A percentile compares a stretch with the other conserved stretches of the same genome.
Evolutionary conservation across 2,888 invertebrate species (phyloP).

Genomic region (Lasioglossum pauxillum): DNA sequence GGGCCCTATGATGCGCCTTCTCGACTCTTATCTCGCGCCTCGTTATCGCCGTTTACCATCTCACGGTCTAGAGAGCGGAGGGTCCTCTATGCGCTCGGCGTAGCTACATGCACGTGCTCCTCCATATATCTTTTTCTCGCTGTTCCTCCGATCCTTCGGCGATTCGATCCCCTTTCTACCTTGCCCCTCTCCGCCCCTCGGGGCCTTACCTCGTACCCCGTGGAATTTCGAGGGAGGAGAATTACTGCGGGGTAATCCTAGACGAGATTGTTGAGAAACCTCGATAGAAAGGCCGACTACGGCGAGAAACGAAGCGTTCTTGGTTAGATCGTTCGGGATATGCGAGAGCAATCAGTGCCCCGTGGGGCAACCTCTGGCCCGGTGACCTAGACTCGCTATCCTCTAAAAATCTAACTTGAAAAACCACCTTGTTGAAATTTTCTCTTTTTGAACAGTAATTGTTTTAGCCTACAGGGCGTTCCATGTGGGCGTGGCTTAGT

Average conservation of each 20-base stretch:
- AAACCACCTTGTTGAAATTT: not conserved
- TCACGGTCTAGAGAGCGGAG: conserved; percentile 44
- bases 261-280: conserved; percentile 55
- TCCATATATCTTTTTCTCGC: conserved; percentile 51
- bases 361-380: not conserved
- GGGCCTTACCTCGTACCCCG: conserved; percentile 24
- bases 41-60: conserved; percentile 75
- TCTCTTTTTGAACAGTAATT: not conserved
- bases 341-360: not conserved
- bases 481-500: not conserved
- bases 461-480: too few relatives aligned
- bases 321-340: not conserved
- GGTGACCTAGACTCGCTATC: not conserved
- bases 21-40: conserved; percentile 72
- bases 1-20: conserved; percentile 67
- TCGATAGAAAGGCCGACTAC: conserved; percentile 4
- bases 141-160: conserved; percentile 51
- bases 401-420: not conserved
- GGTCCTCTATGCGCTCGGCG: conserved; percentile 27
- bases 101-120: conserved; percentile 30
- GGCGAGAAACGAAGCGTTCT: not conserved
- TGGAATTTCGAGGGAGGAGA: conserved; percentile 61
- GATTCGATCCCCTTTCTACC: conserved; percentile 55
- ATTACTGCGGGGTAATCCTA: conserved; percentile 65
- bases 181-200: not conserved